Evolutionary conservation across 2,113 vertebrate genomes (phyloP).

Genomic region (Axis porcinus): DNA sequence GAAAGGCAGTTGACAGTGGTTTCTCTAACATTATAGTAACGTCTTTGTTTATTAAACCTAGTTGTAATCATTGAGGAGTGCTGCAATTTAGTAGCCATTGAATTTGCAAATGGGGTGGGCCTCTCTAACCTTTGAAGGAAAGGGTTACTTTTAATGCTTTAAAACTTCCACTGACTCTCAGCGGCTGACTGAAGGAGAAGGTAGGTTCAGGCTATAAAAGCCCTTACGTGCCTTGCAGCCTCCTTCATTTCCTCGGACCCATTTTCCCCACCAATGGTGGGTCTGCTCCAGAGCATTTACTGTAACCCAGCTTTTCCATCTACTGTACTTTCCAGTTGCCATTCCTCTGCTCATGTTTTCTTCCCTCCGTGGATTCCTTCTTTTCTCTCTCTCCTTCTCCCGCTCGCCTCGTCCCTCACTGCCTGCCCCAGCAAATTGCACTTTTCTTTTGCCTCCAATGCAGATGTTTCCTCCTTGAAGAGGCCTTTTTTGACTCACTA

Average conservation of each 20-base stretch:
- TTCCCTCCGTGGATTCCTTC: background rate
- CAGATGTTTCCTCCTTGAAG: background rate
- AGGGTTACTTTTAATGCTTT: conserved; percentile 36
- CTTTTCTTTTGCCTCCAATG: background rate
- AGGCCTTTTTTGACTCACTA: background rate
- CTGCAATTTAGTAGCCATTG: background rate
- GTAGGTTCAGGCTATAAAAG: background rate
- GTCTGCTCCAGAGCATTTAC: background rate
- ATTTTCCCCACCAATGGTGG: rapidly evolving
- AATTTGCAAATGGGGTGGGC: conserved; percentile 49
- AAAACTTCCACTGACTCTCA: conserved; percentile 40
- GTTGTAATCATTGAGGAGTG: conserved; percentile 46
- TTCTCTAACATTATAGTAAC: conserved; percentile 56
- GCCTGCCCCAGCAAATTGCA: background rate
- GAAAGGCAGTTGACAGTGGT: conserved; percentile 36
- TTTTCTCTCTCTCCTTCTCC: background rate
- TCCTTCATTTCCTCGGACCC: background rate
- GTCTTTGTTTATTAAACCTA: conserved; percentile 67
- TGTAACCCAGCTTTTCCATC: background rate
- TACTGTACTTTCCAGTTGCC: background rate
- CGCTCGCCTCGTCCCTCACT: background rate
- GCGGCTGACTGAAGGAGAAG: background rate
- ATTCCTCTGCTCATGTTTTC: background rate
- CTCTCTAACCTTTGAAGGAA: conserved; percentile 29
- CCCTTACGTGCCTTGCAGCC: background rate